Percentiles rank a stretch among this genome's conserved stretches.
These are phyloP conservation scores for Harpagoxenus sublaevis DNA, from an alignment of 2,888 invertebrate species.

Conservation along the genomic window DNA sequence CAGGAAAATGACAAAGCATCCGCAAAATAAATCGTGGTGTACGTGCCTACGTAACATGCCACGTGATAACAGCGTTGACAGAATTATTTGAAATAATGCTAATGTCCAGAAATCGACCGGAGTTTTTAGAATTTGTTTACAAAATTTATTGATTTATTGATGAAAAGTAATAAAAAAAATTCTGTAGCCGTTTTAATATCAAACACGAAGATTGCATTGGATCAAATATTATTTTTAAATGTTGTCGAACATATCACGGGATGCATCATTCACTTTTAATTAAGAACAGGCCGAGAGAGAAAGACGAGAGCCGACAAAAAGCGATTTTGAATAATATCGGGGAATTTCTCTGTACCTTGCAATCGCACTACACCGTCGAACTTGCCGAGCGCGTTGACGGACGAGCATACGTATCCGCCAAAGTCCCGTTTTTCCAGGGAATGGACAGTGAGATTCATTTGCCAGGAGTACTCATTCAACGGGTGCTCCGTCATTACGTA, in stretches of 20 bases:
- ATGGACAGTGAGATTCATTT: slow-evolving; percentile 94
- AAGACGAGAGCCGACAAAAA: slow-evolving; percentile 3
- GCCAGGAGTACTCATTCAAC: slow-evolving; percentile 92
- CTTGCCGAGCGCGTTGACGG: slow-evolving; percentile 94
- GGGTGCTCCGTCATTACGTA: slow-evolving; percentile 91
- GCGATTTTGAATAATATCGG: slow-evolving; percentile 7
- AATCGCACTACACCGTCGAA: slow-evolving; percentile 93
- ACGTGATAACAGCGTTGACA: not conserved
- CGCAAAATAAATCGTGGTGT: not conserved
- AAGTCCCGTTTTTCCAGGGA: slow-evolving; percentile 91
- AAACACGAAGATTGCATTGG: not conserved
- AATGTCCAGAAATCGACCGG: not conserved
- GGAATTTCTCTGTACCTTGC: slow-evolving; percentile 89
- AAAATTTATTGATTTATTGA: not conserved
- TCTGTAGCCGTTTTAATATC: not conserved
- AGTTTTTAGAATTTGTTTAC: not conserved
- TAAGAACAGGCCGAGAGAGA: not conserved
- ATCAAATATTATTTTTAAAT: not conserved
- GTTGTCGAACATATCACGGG: not conserved
- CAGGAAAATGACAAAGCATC: not conserved
- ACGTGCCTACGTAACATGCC: not conserved
- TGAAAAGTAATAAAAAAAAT: not conserved
- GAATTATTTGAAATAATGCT: not conserved
- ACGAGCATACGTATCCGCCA: slow-evolving; percentile 93
- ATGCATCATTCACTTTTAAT: not conserved